Conservation (phyloP, 2,797 vertebrate species). For the Morus bassanus region DNA sequence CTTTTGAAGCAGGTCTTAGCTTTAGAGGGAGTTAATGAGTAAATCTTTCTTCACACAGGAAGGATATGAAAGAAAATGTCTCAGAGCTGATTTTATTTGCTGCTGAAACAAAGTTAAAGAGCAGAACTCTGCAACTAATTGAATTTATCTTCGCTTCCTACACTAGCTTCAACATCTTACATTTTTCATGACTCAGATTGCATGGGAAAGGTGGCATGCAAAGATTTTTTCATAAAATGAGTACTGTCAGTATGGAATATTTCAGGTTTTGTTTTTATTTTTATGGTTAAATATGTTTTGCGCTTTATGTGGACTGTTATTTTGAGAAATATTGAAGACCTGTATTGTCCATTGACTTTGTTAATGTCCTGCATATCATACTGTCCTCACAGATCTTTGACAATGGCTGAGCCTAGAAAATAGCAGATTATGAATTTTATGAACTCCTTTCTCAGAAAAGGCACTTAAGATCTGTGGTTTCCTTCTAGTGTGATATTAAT, state of each 20-base stretch:
- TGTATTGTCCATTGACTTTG: not conserved
- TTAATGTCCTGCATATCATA: not conserved
- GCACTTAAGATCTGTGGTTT: not conserved
- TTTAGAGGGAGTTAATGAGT: not conserved
- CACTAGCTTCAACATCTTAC: not conserved
- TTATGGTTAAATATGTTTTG: not conserved
- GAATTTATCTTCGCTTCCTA: not conserved
- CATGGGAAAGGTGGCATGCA: not conserved
- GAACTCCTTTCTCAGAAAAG: not conserved
- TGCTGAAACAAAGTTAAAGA: not conserved
- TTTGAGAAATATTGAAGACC: not conserved
- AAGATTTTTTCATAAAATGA: not conserved
- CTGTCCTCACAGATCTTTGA: not conserved
- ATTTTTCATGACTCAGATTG: not conserved
- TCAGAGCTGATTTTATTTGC: not conserved
- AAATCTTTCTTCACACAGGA: not conserved
- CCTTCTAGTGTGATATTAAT: slow-evolving; percentile 9
- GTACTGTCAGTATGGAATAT: not conserved
- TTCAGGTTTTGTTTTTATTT: not conserved
- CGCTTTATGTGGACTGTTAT: not conserved
- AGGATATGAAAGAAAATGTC: not conserved
- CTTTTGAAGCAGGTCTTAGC: not conserved
- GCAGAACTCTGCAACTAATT: not conserved
- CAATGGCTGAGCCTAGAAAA: not conserved
- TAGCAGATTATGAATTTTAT: not conserved